A percentile compares a stretch with the other conserved stretches of the same genome.
Conservation (phyloP, 2,888 invertebrate species). For the Brenthis ino region DNA sequence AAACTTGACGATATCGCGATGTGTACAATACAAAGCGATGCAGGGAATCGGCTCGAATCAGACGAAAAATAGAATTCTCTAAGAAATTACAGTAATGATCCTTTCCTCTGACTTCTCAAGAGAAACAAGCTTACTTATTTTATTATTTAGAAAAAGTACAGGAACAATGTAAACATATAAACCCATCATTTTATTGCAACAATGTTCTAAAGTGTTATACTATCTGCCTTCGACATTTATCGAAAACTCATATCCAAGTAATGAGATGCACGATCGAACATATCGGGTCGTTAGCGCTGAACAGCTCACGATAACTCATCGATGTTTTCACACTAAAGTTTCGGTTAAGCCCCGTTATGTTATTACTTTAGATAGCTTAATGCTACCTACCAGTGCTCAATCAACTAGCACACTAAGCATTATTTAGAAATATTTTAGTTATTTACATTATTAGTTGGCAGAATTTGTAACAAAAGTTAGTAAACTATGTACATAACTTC, state of each 20-base stretch:
- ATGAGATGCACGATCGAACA: slow-evolving; percentile 36
- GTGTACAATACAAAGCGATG: no score
- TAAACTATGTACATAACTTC: no score
- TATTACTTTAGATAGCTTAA: slow-evolving; percentile 16
- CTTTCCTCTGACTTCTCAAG: no score
- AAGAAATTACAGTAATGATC: no score
- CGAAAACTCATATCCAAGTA: slow-evolving; percentile 36
- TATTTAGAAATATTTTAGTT: no score
- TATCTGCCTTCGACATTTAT: slow-evolving; percentile 31
- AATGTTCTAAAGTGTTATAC: slow-evolving; percentile 33
- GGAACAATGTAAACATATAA: slow-evolving; percentile 1
- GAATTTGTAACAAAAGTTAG: no score
- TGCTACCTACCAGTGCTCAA: not conserved
- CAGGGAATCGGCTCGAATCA: no score
- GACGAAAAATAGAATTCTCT: no score
- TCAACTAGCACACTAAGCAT: not conserved
- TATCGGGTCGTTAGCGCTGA: slow-evolving; percentile 32
- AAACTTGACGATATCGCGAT: no score
- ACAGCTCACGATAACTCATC: slow-evolving; percentile 31
- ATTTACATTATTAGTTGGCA: no score
- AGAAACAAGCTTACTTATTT: no score
- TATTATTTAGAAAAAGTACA: not conserved
- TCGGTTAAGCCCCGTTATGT: slow-evolving; percentile 19
- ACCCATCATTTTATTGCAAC: slow-evolving; percentile 10
- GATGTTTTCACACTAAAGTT: slow-evolving; percentile 32